A percentile compares a stretch with the other conserved stretches of the same genome.
phyloP scores from a whole-genome alignment of 2,797 vertebrate genomes.

The Poecilia gillii region DNA sequence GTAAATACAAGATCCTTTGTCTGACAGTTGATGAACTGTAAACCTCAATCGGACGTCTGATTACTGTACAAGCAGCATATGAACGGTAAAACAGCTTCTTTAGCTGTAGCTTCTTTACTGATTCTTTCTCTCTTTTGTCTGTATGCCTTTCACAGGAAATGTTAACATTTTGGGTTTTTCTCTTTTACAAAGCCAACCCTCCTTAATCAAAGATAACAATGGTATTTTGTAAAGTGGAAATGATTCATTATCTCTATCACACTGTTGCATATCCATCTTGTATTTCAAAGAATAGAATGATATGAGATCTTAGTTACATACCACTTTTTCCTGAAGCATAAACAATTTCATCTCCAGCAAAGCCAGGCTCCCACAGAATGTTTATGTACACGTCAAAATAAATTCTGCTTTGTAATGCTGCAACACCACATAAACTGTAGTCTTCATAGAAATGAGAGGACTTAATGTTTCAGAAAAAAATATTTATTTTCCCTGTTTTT shows the following conservation, averaged over 20 bases:
- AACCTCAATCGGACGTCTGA: constrained; percentile 9
- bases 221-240: neutral
- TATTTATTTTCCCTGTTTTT: neutral
- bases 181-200: neutral
- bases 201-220: neutral
- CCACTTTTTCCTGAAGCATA: neutral
- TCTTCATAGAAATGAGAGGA: neutral
- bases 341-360: neutral
- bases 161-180: neutral
- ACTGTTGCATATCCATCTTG: neutral
- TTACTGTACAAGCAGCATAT: neutral
- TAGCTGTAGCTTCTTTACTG: neutral
- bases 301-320: neutral
- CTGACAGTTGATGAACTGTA: constrained; percentile 32
- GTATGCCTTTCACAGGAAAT: neutral
- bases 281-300: neutral
- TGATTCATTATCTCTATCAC: neutral
- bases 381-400: neutral
- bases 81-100: neutral
- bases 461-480: neutral
- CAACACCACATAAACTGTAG: neutral
- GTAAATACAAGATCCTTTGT: constrained; percentile 51
- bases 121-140: neutral
- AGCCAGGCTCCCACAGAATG: neutral
- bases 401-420: neutral